phyloP scores from a whole-genome alignment of 2,888 invertebrate species.

The Psylliodes chrysocephalus region DNA sequence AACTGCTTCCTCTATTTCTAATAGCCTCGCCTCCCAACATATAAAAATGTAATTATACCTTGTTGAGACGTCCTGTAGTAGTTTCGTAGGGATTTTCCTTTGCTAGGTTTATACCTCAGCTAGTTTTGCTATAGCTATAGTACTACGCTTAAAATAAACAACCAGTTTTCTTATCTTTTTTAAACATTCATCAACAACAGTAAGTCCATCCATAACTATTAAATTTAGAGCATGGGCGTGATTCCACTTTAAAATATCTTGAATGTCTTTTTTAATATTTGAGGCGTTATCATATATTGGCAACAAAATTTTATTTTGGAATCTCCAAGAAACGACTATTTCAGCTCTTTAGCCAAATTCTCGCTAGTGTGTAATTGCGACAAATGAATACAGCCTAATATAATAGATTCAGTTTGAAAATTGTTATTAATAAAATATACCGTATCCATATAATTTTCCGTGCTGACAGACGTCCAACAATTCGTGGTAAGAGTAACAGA shows the following conservation, averaged over 20 bases:
- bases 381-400: constrained; percentile 45
- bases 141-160: neutral
- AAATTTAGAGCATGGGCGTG: constrained; percentile 47
- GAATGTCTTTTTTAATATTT: constrained; percentile 45
- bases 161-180: constrained; percentile 1
- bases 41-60: too few species aligned
- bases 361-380: constrained; percentile 44
- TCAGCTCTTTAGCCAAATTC: constrained; percentile 48
- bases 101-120: too few species aligned
- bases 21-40: neutral
- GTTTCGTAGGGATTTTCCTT: too few species aligned
- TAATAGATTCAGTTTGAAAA: constrained; percentile 45
- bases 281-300: constrained; percentile 47
- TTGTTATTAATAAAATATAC: constrained; percentile 47
- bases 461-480: constrained; percentile 52
- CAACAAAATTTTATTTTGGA: constrained; percentile 47
- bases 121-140: constrained; percentile 4
- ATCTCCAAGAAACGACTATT: constrained; percentile 40
- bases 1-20: neutral
- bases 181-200: neutral
- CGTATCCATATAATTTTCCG: constrained; percentile 49
- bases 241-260: constrained; percentile 37
- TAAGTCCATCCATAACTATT: constrained; percentile 24
- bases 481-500: constrained; percentile 50
- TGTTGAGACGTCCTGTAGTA: too few species aligned